Conservation (phyloP, 1,140 invertebrate species). For the Macrobrachium rosenbergii region DNA sequence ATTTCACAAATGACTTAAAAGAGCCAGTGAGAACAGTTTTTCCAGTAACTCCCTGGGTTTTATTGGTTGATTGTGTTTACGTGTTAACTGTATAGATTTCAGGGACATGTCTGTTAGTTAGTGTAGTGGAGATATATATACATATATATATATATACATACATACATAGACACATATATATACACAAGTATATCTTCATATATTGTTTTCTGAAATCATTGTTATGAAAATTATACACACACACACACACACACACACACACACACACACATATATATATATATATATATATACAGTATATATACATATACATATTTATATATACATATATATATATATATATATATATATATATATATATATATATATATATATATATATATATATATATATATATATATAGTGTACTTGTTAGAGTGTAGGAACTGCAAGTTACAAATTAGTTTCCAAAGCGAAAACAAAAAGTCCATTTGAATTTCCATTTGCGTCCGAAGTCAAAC, state of each 20-base stretch:
- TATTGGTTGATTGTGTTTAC: too few species aligned
- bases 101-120: not conserved
- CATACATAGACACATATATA: conserved; percentile 12
- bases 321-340: not conserved
- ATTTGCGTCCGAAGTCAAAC: too few species aligned
- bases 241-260: not conserved
- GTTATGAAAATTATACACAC: too few species aligned
- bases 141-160: not conserved
- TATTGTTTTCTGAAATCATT: too few species aligned
- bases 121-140: not conserved
- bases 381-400: conserved; percentile 33
- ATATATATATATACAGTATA: conserved; percentile 1
- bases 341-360: conserved; percentile 27
- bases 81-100: not conserved
- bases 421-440: not conserved
- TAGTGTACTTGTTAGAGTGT: not conserved
- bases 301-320: not conserved
- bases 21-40: too few species aligned
- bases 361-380: conserved; percentile 30
- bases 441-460: too few species aligned
- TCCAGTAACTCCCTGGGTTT: too few species aligned
- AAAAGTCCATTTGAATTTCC: too few species aligned
- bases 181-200: conserved; percentile 34
- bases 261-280: not conserved
- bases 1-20: too few species aligned